Percentiles rank a stretch among this genome's conserved stretches.
Evolutionary conservation across 64 coral and sea anemone genomes (phyloP).

Genomic region (Orbicella faveolata): DNA sequence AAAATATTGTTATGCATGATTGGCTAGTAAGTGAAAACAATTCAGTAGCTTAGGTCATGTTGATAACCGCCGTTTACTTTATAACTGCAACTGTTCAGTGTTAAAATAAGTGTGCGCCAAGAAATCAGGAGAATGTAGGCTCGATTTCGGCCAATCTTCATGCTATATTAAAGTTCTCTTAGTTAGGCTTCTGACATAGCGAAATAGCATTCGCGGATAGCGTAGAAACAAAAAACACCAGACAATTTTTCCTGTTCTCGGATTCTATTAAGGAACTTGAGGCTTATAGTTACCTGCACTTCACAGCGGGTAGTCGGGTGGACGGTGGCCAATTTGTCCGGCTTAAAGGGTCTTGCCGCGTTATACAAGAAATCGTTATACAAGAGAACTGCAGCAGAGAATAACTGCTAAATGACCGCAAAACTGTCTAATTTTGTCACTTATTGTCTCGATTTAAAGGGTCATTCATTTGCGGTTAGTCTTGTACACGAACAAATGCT

Average conservation of each 20-base stretch:
- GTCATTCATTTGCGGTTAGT: background rate
- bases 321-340: background rate
- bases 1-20: no score
- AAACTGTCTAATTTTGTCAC: background rate
- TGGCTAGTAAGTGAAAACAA: no score
- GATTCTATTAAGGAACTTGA: background rate
- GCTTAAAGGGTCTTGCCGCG: background rate
- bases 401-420: slow-evolving; percentile 2
- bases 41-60: no score
- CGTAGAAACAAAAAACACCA: background rate
- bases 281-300: slow-evolving; percentile 10
- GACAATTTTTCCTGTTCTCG: background rate
- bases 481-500: background rate
- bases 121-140: no score
- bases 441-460: background rate
- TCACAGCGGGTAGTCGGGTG: background rate
- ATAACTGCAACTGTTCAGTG: no score
- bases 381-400: background rate
- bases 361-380: background rate
- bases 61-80: no score
- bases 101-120: no score
- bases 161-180: no score
- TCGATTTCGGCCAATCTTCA: no score
- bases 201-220: background rate
- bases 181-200: no score